These are phyloP conservation scores for Dryobota labecula DNA, from an alignment of 2,888 invertebrate genomes.

Conservation along the genomic window DNA sequence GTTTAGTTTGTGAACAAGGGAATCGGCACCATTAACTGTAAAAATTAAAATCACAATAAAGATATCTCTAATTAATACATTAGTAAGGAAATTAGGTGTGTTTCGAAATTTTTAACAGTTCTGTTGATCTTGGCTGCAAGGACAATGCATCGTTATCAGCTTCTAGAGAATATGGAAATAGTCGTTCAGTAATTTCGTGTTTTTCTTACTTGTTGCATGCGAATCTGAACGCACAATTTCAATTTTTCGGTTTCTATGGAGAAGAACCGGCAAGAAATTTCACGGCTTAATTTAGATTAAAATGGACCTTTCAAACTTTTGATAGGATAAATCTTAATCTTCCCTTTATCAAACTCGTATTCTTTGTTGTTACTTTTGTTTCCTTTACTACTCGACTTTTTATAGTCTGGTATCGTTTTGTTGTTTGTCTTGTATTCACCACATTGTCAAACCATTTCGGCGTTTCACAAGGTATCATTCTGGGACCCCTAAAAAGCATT, in stretches of 20 bases:
- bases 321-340: not conserved
- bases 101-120: slow-evolving; percentile 38
- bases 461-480: not conserved
- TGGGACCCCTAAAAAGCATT: not conserved
- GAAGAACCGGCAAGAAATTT: too few relatives aligned
- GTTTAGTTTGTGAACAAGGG: too few relatives aligned
- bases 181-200: not conserved
- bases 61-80: slow-evolving; percentile 42
- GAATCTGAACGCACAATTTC: not conserved
- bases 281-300: not conserved
- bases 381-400: not conserved
- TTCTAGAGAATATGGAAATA: not conserved
- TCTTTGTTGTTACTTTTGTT: not conserved
- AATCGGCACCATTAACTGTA: too few relatives aligned
- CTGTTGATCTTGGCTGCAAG: slow-evolving; percentile 49
- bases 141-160: slow-evolving; percentile 19
- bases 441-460: not conserved
- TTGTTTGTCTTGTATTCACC: not conserved
- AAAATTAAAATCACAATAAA: slow-evolving; percentile 20
- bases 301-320: not conserved
- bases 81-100: slow-evolving; percentile 31
- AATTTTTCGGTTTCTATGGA: not conserved
- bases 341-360: not conserved
- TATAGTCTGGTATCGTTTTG: too few relatives aligned
- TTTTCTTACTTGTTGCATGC: not conserved